Evolutionary conservation across 64 coral and sea anemone species (phyloP), one percentile per base, ranked within the genome.

Genomic region (Anthopleura sola): DNA sequence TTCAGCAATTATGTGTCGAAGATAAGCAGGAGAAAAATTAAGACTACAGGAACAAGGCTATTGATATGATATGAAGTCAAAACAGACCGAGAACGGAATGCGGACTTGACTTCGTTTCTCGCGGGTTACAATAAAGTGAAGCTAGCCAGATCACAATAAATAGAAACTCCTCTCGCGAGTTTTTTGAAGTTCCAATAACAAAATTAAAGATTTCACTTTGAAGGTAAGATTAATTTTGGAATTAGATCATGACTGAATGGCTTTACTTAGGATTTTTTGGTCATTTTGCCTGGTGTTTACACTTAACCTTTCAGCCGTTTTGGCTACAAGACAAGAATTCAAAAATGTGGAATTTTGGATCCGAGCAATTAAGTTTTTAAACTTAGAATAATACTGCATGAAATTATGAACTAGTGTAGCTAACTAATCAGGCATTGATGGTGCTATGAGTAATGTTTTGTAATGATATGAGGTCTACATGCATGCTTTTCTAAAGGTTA

Each of bases 161-260:
- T 4, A 71, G 28, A 71, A 32, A 20, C 13, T 34, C 29, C 9
- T n/a, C n/a, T n/a, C 7, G 9, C 21, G 24, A 26, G 7, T 71
- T 32, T 12, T 3, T 32, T 31, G 66, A 71, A 1, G 28, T 71
- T 71, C 26, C 28, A 71, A 71, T 71, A 66, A n/a, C 20, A 71
- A 71, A n/a, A 15, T 34, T 32, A 34, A 32, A 71, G 28, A 23
- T n/a, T 66, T 23, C 1, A 66, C 11, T 71, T 71, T 12, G 15
- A 71, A 71, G 66, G 66, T 71, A 71, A 71, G 66, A 71, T 71
- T 71, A 32, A 12, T 71, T 71, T 71, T 71, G n/a, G 58, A 62
- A 71, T 71, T 71, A 71, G n/a, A n/a, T 16, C 66, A 3, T 71
- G 11, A 16, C 34, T 34, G 66, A 71, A 28, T 62, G 58, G 58